These are phyloP conservation scores for Tortrix viridana DNA, from an alignment of 2,888 invertebrate genomes.

Conservation along the genomic window DNA sequence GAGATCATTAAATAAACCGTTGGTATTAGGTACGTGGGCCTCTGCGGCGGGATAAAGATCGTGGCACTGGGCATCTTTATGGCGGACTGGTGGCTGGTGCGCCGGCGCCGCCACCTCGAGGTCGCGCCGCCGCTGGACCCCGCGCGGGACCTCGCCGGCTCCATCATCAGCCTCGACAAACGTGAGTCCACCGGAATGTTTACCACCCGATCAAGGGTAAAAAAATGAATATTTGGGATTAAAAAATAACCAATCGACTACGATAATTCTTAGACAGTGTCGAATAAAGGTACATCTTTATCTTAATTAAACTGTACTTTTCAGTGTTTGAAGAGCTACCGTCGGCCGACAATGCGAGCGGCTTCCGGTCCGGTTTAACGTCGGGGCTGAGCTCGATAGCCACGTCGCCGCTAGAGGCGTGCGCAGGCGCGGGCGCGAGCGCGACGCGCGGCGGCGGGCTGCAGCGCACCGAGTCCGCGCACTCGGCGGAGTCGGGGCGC, in stretches of 20 bases:
- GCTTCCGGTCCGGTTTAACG: conserved; percentile 69
- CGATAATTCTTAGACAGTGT: too few relatives aligned
- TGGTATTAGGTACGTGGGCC: conserved; percentile 90
- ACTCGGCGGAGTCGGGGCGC: conserved; percentile 64
- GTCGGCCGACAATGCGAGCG: conserved; percentile 80
- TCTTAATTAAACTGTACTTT: conserved; percentile 34
- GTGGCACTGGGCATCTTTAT: conserved; percentile 93
- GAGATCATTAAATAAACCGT: too few relatives aligned
- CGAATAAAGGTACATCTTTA: too few relatives aligned
- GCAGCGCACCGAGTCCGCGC: conserved; percentile 75
- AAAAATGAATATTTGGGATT: too few relatives aligned
- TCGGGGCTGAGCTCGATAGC: conserved; percentile 72
- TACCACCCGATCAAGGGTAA: too few relatives aligned
- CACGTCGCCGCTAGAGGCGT: conserved; percentile 66
- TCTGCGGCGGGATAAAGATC: conserved; percentile 95
- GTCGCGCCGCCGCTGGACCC: conserved; percentile 84
- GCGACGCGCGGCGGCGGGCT: conserved; percentile 48
- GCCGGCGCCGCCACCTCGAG: conserved; percentile 87
- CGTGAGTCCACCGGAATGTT: conserved; percentile 76
- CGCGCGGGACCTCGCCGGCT: conserved; percentile 87
- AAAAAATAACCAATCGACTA: too few relatives aligned
- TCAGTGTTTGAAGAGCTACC: conserved; percentile 91
- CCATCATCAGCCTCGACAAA: conserved; percentile 94
- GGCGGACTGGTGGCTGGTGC: conserved; percentile 95
- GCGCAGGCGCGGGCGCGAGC: conserved; percentile 43